phyloP scores from a whole-genome alignment of 2,113 vertebrate species.

The Archocentrus centrarchus region DNA sequence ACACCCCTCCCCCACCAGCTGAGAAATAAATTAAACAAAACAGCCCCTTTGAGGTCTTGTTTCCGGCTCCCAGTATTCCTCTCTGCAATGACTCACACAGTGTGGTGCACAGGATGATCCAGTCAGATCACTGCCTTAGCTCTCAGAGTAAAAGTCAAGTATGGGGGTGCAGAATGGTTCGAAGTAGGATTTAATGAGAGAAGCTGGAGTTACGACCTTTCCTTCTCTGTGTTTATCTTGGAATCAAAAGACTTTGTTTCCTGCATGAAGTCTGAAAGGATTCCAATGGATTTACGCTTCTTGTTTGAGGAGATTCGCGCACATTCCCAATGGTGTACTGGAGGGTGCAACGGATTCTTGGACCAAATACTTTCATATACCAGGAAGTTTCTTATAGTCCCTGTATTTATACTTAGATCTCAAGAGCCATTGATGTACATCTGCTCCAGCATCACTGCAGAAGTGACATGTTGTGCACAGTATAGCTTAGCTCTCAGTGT shows the following conservation, averaged over 20 bases:
- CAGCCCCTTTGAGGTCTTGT: conserved; percentile 26
- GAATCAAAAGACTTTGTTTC: conserved; percentile 54
- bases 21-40: neutral
- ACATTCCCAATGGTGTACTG: conserved; percentile 35
- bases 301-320: conserved; percentile 30
- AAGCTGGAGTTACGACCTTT: conserved; percentile 46
- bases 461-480: neutral
- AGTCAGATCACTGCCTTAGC: conserved; percentile 5
- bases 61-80: conserved; percentile 41
- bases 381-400: neutral
- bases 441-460: neutral
- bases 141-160: conserved; percentile 40
- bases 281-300: conserved; percentile 27
- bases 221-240: conserved; percentile 42
- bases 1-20: conserved; percentile 9
- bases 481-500: neutral
- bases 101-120: conserved; percentile 35
- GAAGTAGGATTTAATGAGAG: conserved; percentile 38
- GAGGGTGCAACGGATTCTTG: conserved; percentile 30
- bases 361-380: conserved; percentile 14
- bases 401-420: neutral
- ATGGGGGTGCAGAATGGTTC: conserved; percentile 16
- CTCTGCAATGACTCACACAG: conserved; percentile 14
- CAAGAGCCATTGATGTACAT: neutral
- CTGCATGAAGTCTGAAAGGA: conserved; percentile 18